Conservation (phyloP, 2,888 invertebrate genomes). For the Microplitis manilae region DNA sequence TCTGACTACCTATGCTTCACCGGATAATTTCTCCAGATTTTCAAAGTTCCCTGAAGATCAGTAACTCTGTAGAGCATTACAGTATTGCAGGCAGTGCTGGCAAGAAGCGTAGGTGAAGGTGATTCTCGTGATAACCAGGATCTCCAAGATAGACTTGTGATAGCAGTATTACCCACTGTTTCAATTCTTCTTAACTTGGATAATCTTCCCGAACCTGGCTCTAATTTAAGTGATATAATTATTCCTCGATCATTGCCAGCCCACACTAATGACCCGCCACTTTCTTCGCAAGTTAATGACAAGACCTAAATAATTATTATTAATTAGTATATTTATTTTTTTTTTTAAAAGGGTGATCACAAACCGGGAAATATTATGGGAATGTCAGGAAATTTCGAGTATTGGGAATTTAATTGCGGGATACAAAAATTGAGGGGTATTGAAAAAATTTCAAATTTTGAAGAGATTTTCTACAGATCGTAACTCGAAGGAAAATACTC, state of each 20-base stretch:
- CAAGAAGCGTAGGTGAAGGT: conserved; percentile 81
- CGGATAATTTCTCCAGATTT: conserved; percentile 74
- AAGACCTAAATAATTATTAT: conserved; percentile 70
- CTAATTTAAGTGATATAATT: conserved; percentile 81
- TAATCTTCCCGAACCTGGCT: conserved; percentile 78
- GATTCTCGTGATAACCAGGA: conserved; percentile 87
- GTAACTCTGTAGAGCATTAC: conserved; percentile 79
- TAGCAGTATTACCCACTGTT: conserved; percentile 76
- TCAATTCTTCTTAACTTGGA: conserved; percentile 79
- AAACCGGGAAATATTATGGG: too few species aligned
- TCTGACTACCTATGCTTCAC: conserved; percentile 72
- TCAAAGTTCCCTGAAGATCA: conserved; percentile 74
- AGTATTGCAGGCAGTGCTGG: conserved; percentile 84
- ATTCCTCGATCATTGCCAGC: conserved; percentile 85
- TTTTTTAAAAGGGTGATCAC: too few species aligned
- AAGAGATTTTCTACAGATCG: too few species aligned
- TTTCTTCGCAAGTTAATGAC: conserved; percentile 83
- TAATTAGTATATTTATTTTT: not conserved
- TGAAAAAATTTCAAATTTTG: too few species aligned
- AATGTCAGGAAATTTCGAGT: too few species aligned
- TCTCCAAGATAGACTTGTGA: conserved; percentile 84
- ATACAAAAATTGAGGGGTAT: too few species aligned
- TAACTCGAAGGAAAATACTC: too few species aligned
- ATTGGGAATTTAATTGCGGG: not conserved
- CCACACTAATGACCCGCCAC: conserved; percentile 81